Evolutionary conservation across 2,888 invertebrate species (phyloP).

Genomic region (Eilema griseolum): DNA sequence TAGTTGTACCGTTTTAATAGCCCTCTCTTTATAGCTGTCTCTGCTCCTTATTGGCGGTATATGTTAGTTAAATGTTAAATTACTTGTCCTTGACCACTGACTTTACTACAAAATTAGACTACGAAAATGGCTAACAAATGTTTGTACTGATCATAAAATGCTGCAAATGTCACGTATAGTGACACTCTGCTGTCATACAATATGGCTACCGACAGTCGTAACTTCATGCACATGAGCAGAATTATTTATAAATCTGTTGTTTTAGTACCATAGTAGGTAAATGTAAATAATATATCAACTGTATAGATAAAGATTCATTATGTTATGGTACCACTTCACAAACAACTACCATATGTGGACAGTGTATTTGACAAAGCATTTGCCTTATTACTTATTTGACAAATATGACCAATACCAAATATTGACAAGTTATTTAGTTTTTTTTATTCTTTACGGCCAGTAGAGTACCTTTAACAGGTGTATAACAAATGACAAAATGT

Average conservation of each 20-base stretch:
- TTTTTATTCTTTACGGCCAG: too few species aligned
- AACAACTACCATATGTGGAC: too few species aligned
- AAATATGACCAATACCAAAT: too few species aligned
- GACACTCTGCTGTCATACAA: conserved; percentile 11
- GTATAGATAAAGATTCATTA: too few species aligned
- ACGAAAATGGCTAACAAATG: not conserved
- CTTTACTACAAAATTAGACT: not conserved
- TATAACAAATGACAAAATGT: too few species aligned
- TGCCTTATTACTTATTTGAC: too few species aligned
- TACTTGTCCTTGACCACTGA: too few species aligned
- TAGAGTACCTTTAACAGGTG: too few species aligned
- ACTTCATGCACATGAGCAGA: conserved; percentile 7
- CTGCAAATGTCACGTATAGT: not conserved
- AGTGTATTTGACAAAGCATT: too few species aligned
- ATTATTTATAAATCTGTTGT: conserved; percentile 11
- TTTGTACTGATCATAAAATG: not conserved
- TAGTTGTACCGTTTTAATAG: not conserved
- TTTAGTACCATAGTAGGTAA: not conserved
- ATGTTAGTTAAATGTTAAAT: too few species aligned
- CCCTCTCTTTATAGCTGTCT: not conserved
- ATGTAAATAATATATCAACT: not conserved
- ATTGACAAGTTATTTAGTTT: too few species aligned
- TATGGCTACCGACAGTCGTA: conserved; percentile 9
- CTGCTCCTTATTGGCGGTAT: not conserved
- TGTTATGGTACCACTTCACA: too few species aligned